These are phyloP conservation scores for Hypotaenidia okinawae DNA, from an alignment of 2,797 vertebrate genomes.

Conservation along the genomic window DNA sequence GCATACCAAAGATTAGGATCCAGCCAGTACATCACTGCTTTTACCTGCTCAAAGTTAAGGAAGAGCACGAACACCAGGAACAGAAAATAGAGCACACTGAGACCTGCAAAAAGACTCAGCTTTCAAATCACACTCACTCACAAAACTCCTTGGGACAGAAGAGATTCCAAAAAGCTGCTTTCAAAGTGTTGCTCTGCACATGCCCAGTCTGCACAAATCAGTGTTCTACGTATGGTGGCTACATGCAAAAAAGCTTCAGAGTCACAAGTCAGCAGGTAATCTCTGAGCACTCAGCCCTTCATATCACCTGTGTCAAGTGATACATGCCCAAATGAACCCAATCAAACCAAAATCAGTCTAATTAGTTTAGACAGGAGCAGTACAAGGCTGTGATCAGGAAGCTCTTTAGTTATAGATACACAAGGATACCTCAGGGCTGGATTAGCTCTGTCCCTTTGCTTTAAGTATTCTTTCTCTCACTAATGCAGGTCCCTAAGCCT, in stretches of 20 bases:
- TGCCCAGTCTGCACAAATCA: background rate
- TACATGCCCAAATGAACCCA: background rate
- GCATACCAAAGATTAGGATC: constrained; percentile 97
- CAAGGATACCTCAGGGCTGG: background rate
- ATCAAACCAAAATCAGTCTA: background rate
- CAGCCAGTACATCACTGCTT: constrained; percentile 97
- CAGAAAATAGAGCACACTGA: constrained; percentile 98
- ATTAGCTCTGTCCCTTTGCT: background rate
- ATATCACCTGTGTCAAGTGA: background rate
- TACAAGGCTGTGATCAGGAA: background rate
- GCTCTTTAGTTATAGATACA: background rate
- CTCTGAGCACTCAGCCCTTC: background rate
- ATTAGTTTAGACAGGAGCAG: background rate
- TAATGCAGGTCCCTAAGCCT: background rate
- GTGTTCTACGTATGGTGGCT: background rate
- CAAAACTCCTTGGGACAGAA: background rate
- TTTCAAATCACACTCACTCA: background rate
- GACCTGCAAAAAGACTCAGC: constrained; percentile 79
- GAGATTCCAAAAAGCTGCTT: background rate
- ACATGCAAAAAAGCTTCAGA: background rate
- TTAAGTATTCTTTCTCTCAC: background rate
- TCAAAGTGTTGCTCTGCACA: background rate
- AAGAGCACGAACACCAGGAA: constrained; percentile 98
- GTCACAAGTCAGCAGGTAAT: background rate
- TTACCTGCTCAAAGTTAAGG: constrained; percentile 97